Evolutionary conservation across 2,888 invertebrate species (phyloP).

Genomic region (Dryobota labecula): DNA sequence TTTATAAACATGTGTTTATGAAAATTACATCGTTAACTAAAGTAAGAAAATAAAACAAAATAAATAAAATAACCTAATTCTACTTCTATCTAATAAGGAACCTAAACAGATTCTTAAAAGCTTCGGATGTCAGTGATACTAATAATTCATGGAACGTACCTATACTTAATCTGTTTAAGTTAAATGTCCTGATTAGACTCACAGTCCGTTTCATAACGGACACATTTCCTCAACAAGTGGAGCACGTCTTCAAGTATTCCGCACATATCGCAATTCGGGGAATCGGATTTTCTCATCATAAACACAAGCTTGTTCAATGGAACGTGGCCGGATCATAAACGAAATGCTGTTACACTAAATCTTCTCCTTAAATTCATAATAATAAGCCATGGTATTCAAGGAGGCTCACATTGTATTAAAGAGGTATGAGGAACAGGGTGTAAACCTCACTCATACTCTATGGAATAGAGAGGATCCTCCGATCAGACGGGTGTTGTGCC

Average conservation of each 20-base stretch:
- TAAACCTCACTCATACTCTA: too few relatives aligned
- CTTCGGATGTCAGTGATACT: not conserved
- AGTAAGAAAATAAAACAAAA: too few relatives aligned
- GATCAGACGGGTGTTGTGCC: too few relatives aligned
- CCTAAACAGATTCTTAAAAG: not conserved
- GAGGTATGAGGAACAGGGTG: too few relatives aligned
- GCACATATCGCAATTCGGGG: not conserved
- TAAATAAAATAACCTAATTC: not conserved
- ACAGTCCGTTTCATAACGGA: not conserved
- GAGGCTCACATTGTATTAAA: not conserved
- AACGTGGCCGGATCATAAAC: not conserved
- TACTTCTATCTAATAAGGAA: not conserved
- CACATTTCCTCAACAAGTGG: constrained; percentile 1
- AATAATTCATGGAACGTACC: not conserved
- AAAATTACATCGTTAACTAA: not conserved
- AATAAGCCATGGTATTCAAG: too few relatives aligned
- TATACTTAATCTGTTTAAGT: too few relatives aligned
- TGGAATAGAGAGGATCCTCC: too few relatives aligned
- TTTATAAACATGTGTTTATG: not conserved
- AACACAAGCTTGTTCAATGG: not conserved
- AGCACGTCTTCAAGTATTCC: not conserved
- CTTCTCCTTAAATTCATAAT: too few relatives aligned
- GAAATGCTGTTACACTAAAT: too few relatives aligned
- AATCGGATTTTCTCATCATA: not conserved
- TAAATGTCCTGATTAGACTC: not conserved